Evolutionary conservation across 1,140 invertebrate species (phyloP), one percentile per base, ranked within the genome.

Genomic region (Leguminivora glycinivorella): DNA sequence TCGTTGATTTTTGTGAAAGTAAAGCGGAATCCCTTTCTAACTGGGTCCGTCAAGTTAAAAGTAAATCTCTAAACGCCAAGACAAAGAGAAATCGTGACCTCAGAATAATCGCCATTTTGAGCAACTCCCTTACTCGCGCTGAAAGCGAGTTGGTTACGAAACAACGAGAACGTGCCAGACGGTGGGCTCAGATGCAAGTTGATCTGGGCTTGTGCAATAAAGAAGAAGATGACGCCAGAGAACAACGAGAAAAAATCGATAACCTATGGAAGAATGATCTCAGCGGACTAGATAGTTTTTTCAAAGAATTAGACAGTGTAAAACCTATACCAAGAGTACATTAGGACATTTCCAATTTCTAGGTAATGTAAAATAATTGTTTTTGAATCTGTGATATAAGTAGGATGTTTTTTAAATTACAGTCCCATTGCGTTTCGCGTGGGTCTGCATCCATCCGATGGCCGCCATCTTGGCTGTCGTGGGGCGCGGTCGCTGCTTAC

Each of bases 371-470:
- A 81, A n/a, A n/a, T n/a, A n/a, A 78, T 69, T 78, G 74, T 80
- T 75, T 83, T 82, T 86, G 88, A 78, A 85, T 83, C 89, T 91
- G 88, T 91, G 89, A 91, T 91, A 90, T 89, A 89, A 86, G 88
- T 85, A 88, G 88, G 87, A 88, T 88, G 82, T 91, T 91, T 85
- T 91, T 89, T 91, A 91, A 90, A 89, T 91, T 91, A 91, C 89
- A 91, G 89, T 89, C 89, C 89, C 88, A 91, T 91, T 91, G 89
- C 89, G 87, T 90, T 90, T 90, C 89, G 89, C 89, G 89, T 91
- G 89, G 89, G 89, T 86, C 88, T 90, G 88, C 87, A 87, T 88
- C 87, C 82, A 34, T 40, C 66, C 66, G 81, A 82, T 82, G 85
- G 89, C 88, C 89, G 89, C 89, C 89, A 91, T 91, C 87, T 91